Base-by-base conservation (phyloP, 2,888 invertebrate genomes). In the Spatulosminthurus flaviceps region DNA sequence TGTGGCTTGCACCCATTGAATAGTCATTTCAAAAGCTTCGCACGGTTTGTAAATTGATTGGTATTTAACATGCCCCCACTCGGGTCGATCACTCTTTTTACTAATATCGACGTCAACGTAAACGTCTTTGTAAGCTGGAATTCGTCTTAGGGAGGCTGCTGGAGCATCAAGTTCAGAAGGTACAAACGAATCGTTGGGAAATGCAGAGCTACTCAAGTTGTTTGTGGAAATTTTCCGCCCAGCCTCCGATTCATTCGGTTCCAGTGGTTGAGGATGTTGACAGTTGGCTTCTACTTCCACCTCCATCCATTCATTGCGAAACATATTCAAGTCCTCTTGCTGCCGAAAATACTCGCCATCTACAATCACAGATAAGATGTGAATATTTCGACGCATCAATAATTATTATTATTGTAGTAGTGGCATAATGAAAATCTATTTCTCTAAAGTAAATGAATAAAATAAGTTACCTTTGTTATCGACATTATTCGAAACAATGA, bases 1-100 rank as follows among this genome's bases (percentile, higher is more conserved):
- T 24, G 97, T 97, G 0, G 97, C 95, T 77, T 96, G 95, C 69
- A 97, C 92, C 99, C 99, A 99, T 87, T 98, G 96, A 34, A 97
- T 92, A 84, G 95, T 94, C 87, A 99, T 91, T 89, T 98, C 98
- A 88, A 95, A 98, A 0, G 97, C 96, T 88, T 94, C 94, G 87
- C 94, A 93, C 0, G 96, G 94, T 79, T 93, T 91, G 90, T 94
- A 97, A 73, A 93, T 91, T 34, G 94, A 93, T 86, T 97, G 96
- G 89, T 97, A 97, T 43, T 93, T 91, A 13, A 94, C 92, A 88
- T 96, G 96, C 1, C 96, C 97, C 97, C 97, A 98, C 88, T 98
- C 98, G 80, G 94, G 92, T 67, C 98, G 91, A 87, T 96, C 95
- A 87, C 95, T 95, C 87, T 94, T 95, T 86, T 91, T 92, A 85